Evolutionary conservation across 2,797 vertebrate species (phyloP).

Genomic region (Nannoperca obscura): DNA sequence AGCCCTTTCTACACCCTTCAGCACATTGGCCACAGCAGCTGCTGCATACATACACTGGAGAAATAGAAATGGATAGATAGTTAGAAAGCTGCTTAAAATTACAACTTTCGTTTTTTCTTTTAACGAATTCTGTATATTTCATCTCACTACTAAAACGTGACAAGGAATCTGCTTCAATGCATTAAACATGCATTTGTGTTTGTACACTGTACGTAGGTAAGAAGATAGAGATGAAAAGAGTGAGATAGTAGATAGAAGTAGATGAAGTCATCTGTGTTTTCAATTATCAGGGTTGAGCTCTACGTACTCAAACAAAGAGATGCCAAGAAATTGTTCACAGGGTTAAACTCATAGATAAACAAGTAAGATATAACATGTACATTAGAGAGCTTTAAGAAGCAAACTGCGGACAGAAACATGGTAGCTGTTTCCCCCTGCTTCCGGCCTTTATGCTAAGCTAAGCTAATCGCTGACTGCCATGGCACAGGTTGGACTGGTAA

Average conservation of each 20-base stretch:
- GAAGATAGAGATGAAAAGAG: background rate
- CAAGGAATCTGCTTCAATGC: background rate
- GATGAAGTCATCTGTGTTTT: slow-evolving; percentile 34
- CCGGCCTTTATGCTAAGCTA: background rate
- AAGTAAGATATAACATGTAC: background rate
- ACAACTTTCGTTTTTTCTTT: slow-evolving; percentile 27
- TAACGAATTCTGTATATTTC: background rate
- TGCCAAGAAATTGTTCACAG: background rate
- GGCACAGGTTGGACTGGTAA: background rate
- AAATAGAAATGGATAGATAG: slow-evolving; percentile 24
- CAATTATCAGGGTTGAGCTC: slow-evolving; percentile 21
- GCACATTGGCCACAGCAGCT: slow-evolving; percentile 62
- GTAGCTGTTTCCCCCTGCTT: background rate
- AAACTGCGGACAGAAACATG: background rate
- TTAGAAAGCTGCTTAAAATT: slow-evolving; percentile 26
- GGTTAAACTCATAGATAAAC: background rate
- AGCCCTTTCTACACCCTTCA: slow-evolving; percentile 63
- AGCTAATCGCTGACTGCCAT: background rate
- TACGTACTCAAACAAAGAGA: background rate
- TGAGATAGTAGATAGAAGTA: slow-evolving; percentile 9
- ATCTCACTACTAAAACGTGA: background rate
- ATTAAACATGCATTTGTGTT: background rate
- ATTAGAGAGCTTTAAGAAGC: background rate
- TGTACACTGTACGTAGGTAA: background rate
- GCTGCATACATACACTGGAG: slow-evolving; percentile 48